phyloP scores from a whole-genome alignment of 1,140 invertebrate genomes.

The Melanaphis sacchari region DNA sequence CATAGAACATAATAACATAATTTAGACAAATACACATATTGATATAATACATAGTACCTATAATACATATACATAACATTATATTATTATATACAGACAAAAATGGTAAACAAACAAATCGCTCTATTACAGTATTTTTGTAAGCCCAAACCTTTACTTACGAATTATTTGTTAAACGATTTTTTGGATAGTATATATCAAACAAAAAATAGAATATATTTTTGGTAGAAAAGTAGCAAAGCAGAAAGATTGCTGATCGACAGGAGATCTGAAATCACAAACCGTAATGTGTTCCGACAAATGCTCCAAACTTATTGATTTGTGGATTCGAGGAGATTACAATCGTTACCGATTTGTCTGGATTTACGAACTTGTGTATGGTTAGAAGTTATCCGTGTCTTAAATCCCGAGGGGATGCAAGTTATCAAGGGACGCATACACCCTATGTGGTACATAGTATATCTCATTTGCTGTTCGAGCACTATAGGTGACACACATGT shows the following conservation, averaged over 20 bases:
- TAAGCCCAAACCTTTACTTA: neutral
- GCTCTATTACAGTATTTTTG: neutral
- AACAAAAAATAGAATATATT: neutral
- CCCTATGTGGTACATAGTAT: neutral
- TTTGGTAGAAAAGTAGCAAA: neutral
- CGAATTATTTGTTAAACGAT: neutral
- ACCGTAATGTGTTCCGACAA: conserved; percentile 17
- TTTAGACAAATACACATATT: neutral
- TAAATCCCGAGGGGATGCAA: conserved; percentile 38
- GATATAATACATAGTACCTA: neutral
- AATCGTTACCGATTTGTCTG: conserved; percentile 48
- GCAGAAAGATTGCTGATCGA: neutral
- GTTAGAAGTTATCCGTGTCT: neutral
- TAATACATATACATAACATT: neutral
- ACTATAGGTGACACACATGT: neutral
- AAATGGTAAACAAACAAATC: neutral
- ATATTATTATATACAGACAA: neutral
- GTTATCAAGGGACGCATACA: conserved; percentile 42
- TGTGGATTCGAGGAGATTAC: conserved; percentile 28
- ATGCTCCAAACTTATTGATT: conserved; percentile 27
- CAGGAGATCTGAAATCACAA: conserved; percentile 27
- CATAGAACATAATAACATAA: neutral
- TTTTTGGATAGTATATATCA: neutral
- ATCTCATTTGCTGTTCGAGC: conserved; percentile 47
- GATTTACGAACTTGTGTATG: neutral